Evolutionary conservation across 1,140 invertebrate species (phyloP), one percentile per base, ranked within the genome.

Genomic region (Leptonema lineaticorne): DNA sequence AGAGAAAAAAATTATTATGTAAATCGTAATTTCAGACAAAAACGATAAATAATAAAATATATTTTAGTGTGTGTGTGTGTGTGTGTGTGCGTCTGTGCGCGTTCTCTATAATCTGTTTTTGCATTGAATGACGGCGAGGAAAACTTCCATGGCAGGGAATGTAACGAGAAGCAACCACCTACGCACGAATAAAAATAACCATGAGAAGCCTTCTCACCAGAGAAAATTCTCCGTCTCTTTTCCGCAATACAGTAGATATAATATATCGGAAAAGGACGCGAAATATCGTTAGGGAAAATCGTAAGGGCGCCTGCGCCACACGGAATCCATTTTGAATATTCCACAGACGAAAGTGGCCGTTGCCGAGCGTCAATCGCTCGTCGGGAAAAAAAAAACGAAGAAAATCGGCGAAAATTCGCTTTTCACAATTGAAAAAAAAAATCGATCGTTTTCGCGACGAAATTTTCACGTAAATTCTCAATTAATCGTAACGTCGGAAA

Each of bases 181-280:
- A 64, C 62, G 62, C 62, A 26, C 41, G 62, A 50, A 64, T 30
- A n/a, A 30, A 64, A 64, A 64, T 64, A 64, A 41, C 45, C 27
- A 6, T 27, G 27, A 6, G 41, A 64, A 45, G 27, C 59, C 33
- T 16, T 16, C 22, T 26, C 56, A 7, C 37, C 37, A 24, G 8
- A 11, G 24, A 7, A 4, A 18, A 26, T 53, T 8, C n/a, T 7
- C 8, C 9, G 14, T 53, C 50, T 24, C 50, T 53, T 9, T 53
- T n/a, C n/a, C 50, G 37, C 22, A 53, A 22, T 20, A 11, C 20
- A 53, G 9, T 4, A 22, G 9, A 53, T 26, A 53, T 4, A 24
- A 26, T 14, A 3, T 7, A 24, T 11, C 0, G n/a, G 28, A 59
- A 18, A 22, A 29, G 33, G 28, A 59, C 30, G 30, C 16, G 22